A percentile compares a stretch with the other conserved stretches of the same genome.
Conservation (phyloP, 2,888 invertebrate genomes). For the Phlogophora meticulosa region DNA sequence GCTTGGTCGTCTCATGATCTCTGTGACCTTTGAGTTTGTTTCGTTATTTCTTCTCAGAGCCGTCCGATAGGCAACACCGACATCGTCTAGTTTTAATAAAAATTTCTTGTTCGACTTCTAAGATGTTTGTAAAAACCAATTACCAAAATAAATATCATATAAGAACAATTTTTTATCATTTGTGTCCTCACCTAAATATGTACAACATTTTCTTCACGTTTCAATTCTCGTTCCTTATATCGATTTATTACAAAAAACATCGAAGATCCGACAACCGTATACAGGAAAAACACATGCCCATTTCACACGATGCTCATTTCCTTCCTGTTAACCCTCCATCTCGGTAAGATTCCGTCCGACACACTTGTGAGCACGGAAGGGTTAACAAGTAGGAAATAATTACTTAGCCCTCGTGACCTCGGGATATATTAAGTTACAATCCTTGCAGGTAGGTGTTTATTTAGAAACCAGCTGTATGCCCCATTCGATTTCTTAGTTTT, state of each 20-base stretch:
- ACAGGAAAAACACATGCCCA: slow-evolving; percentile 23
- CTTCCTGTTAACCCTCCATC: slow-evolving; percentile 38
- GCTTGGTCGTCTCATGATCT: too few species aligned
- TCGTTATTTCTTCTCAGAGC: too few species aligned
- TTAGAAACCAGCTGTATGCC: background rate
- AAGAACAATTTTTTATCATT: too few species aligned
- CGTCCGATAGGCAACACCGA: too few species aligned
- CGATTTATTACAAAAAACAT: slow-evolving; percentile 3
- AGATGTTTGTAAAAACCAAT: too few species aligned
- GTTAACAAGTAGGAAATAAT: slow-evolving; percentile 51
- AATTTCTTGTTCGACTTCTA: too few species aligned
- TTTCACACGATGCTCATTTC: slow-evolving; percentile 32
- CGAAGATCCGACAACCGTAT: background rate
- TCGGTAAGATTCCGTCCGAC: slow-evolving; percentile 31
- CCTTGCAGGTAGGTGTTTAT: background rate
- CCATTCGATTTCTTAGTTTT: too few species aligned
- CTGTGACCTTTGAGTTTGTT: too few species aligned
- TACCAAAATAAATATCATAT: too few species aligned
- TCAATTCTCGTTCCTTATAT: background rate
- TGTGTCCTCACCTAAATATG: too few species aligned
- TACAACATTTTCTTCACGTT: too few species aligned
- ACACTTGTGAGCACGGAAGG: slow-evolving; percentile 27
- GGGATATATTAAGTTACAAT: slow-evolving; percentile 11
- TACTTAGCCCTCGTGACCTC: slow-evolving; percentile 20
- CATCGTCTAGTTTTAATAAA: too few species aligned